Percentiles rank a stretch among this genome's conserved stretches.
phyloP scores from a whole-genome alignment of 2,113 vertebrate genomes.

The Ploceus nigricollis region DNA sequence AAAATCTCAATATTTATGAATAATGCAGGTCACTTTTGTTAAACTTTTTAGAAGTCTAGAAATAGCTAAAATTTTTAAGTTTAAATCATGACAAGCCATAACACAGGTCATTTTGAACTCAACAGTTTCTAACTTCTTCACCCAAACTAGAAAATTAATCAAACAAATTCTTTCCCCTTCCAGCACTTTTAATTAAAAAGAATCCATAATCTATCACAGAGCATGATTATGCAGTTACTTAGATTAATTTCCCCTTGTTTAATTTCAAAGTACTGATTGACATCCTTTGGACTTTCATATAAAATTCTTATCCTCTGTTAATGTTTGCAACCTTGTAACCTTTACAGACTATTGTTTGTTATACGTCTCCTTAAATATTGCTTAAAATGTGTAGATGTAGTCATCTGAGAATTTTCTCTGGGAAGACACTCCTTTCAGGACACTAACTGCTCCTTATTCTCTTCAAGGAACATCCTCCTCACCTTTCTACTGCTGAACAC shows the following conservation, averaged over 20 bases:
- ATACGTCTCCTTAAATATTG: not conserved
- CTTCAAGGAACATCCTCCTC: not conserved
- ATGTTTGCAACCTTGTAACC: not conserved
- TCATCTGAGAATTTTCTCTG: not conserved
- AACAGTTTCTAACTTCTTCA: not conserved
- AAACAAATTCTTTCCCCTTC: not conserved
- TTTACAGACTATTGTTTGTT: not conserved
- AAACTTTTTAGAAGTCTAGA: not conserved
- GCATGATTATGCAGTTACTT: not conserved
- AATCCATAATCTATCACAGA: not conserved
- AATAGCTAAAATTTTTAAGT: not conserved
- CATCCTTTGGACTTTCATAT: not conserved
- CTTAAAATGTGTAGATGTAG: not conserved
- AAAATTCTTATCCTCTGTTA: not conserved
- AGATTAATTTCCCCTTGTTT: constrained; percentile 4
- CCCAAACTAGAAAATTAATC: not conserved
- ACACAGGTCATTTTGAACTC: not conserved
- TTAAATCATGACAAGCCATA: not conserved
- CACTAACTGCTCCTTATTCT: not conserved
- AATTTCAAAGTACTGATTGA: not conserved
- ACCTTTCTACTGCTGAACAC: not conserved
- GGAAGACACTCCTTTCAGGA: not conserved
- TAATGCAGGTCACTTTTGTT: not conserved
- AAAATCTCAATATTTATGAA: not conserved
- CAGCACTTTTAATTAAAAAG: constrained; percentile 30